These are phyloP conservation scores for Ivindomyrus marchei DNA, from an alignment of 2,113 vertebrate genomes.

Conservation along the genomic window DNA sequence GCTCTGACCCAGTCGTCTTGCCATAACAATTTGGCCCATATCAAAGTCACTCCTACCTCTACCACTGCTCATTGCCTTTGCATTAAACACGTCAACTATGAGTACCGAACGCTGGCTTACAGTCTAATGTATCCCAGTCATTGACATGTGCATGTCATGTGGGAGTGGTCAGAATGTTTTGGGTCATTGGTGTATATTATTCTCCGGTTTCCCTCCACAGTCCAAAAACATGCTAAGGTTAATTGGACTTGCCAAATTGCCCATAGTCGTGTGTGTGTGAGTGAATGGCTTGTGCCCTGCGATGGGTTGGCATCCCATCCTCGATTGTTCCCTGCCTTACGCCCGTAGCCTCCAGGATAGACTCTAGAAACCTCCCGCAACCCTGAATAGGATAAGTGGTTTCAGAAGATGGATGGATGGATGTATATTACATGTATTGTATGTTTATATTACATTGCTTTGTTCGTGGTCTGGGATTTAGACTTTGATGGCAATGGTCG, in stretches of 20 bases:
- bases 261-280: too few species aligned
- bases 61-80: neutral
- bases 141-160: neutral
- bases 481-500: slow-evolving; percentile 54
- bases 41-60: neutral
- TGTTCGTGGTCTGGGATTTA: slow-evolving; percentile 28
- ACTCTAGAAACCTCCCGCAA: too few species aligned
- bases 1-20: neutral
- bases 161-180: neutral
- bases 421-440: neutral
- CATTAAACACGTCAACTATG: neutral
- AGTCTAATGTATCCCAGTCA: neutral
- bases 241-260: too few species aligned
- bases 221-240: too few species aligned
- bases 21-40: neutral
- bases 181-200: neutral
- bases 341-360: too few species aligned
- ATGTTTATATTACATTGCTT: neutral
- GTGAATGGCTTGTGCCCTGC: too few species aligned
- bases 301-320: too few species aligned
- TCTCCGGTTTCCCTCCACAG: too few species aligned
- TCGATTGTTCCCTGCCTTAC: too few species aligned
- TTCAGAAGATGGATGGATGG: too few species aligned
- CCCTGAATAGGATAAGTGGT: too few species aligned
- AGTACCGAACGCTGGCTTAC: neutral